phyloP scores from a whole-genome alignment of 2,797 vertebrate genomes.

The Esox masquinongy region DNA sequence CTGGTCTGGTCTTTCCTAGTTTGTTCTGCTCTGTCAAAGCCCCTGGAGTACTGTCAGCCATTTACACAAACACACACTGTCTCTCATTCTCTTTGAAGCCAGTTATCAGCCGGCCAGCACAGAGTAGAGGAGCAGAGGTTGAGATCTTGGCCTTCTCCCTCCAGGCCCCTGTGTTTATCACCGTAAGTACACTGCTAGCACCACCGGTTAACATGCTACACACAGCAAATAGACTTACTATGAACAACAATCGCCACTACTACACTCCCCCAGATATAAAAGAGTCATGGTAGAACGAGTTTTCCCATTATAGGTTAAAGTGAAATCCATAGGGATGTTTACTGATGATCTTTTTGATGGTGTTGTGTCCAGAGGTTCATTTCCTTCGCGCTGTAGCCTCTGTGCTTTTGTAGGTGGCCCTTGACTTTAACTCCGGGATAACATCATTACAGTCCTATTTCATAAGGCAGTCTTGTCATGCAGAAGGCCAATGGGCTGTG shows the following conservation, averaged over 20 bases:
- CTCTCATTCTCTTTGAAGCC: background rate
- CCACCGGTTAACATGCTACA: conserved; percentile 20
- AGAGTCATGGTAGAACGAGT: conserved; percentile 16
- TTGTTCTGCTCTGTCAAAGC: no score
- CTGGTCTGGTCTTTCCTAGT: no score
- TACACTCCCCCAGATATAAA: conserved; percentile 13
- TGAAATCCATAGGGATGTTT: no score
- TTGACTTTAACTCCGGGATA: background rate
- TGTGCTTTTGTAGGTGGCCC: no score
- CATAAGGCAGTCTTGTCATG: background rate
- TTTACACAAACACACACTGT: conserved; percentile 5
- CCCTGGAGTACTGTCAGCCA: no score
- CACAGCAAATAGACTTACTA: conserved; percentile 38
- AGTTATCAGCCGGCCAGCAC: background rate
- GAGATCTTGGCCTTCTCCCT: conserved; percentile 66
- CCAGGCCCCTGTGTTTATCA: conserved; percentile 48
- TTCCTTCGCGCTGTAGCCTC: no score
- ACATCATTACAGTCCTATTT: background rate
- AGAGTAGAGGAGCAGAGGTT: conserved; percentile 22
- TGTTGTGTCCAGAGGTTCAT: no score
- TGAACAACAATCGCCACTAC: conserved; percentile 20
- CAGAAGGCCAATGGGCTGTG: background rate
- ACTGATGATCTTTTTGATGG: no score
- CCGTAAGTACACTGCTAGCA: conserved; percentile 44
- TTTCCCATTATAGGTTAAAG: background rate